A percentile compares a stretch with the other conserved stretches of the same genome.
Conservation (phyloP, 1,140 invertebrate genomes). For the Eumeta japonica region DNA sequence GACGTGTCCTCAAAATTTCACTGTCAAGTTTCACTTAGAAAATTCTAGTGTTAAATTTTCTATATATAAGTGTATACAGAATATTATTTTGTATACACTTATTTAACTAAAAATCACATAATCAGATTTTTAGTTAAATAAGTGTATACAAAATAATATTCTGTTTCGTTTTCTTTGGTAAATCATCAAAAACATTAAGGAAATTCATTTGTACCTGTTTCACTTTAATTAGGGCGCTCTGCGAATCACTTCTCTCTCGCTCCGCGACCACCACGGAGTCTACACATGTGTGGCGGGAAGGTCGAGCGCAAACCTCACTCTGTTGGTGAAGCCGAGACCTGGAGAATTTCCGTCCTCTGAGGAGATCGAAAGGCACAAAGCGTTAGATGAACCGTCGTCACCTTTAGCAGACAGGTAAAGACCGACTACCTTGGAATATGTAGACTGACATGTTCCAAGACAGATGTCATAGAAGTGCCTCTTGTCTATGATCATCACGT, state of each 20-base stretch:
- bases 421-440: neutral
- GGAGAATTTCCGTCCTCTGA: constrained; percentile 77
- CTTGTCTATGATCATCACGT: too few relatives aligned
- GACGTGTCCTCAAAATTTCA: too few relatives aligned
- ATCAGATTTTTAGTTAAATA: neutral
- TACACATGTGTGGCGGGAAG: constrained; percentile 81
- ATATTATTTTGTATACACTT: too few relatives aligned
- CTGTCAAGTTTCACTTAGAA: too few relatives aligned
- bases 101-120: neutral
- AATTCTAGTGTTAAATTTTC: too few relatives aligned
- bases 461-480: too few relatives aligned
- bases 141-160: neutral
- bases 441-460: neutral
- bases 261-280: constrained; percentile 73
- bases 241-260: constrained; percentile 73
- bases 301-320: constrained; percentile 69
- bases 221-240: constrained; percentile 64
- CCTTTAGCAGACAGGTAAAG: constrained; percentile 37
- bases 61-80: too few relatives aligned
- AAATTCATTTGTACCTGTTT: too few relatives aligned
- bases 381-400: constrained; percentile 44
- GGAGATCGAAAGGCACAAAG: constrained; percentile 62
- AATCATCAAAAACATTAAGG: neutral
- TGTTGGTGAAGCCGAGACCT: constrained; percentile 72
- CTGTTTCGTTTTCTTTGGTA: constrained; percentile 4